A percentile compares a stretch with the other conserved stretches of the same genome.
Conservation (phyloP, 53 echinoderm and acorn worm genomes). For the Holothuria leucospilota region DNA sequence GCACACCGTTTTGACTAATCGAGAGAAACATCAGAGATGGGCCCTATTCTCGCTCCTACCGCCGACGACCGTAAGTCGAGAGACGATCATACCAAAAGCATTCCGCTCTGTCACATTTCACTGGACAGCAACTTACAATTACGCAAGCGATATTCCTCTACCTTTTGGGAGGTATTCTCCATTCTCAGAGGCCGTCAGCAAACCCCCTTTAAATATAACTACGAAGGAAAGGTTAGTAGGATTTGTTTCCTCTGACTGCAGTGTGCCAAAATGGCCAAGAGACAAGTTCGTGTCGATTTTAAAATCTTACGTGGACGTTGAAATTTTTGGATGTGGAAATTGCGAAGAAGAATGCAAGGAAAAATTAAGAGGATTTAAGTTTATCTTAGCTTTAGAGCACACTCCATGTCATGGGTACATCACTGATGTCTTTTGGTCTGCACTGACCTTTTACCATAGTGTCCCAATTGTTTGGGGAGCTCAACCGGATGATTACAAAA, state of each 20-base stretch:
- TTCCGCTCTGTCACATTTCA: background rate
- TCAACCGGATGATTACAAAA: background rate
- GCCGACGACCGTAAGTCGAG: background rate
- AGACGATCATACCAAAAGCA: constrained; percentile 36
- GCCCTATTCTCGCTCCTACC: background rate
- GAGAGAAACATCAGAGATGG: constrained; percentile 9
- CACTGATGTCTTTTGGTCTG: constrained; percentile 37
- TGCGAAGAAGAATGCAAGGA: background rate
- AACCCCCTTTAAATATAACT: background rate
- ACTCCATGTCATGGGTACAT: constrained; percentile 38
- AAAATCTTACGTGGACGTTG: constrained; percentile 4
- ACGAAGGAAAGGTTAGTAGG: constrained; percentile 1
- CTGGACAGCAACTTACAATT: constrained; percentile 30
- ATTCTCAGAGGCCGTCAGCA: background rate
- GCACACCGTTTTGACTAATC: background rate
- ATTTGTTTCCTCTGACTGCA: background rate
- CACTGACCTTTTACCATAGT: constrained; percentile 8
- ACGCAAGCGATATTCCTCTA: constrained; percentile 8
- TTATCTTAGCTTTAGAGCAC: constrained; percentile 28
- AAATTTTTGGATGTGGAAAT: constrained; percentile 1
- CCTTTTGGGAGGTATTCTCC: constrained; percentile 3
- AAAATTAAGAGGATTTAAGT: constrained; percentile 4
- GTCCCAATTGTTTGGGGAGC: constrained; percentile 40
- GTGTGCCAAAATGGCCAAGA: constrained; percentile 14
- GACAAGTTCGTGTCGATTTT: constrained; percentile 6